Percentiles rank a stretch among this genome's conserved stretches.
Conservation (phyloP, 2,888 invertebrate species). For the Alentia gelatinosa region DNA sequence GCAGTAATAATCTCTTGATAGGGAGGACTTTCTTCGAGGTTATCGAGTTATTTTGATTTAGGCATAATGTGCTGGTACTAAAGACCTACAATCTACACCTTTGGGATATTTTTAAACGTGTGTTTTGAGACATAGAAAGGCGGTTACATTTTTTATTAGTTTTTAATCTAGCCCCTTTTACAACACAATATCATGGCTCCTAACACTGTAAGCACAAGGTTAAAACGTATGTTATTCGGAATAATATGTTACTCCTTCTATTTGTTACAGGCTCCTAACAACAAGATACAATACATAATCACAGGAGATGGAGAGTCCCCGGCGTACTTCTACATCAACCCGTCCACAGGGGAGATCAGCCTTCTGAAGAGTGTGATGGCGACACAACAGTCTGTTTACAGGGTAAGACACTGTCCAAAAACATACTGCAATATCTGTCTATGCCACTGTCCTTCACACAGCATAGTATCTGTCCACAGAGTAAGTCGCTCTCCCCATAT, state of each 20-base stretch:
- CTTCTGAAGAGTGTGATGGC: conserved; percentile 68
- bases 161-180: too few species aligned
- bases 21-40: too few species aligned
- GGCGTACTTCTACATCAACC: conserved; percentile 73
- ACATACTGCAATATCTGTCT: too few species aligned
- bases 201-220: background rate
- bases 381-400: conserved; percentile 68
- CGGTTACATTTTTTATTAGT: background rate
- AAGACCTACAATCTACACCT: too few species aligned
- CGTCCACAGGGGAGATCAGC: conserved; percentile 68
- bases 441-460: background rate
- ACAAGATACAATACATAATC: conserved; percentile 61
- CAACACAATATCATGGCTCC: background rate
- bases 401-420: conserved; percentile 65
- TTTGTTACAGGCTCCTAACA: conserved; percentile 68
- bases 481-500: background rate
- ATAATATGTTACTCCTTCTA: too few species aligned
- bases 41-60: too few species aligned
- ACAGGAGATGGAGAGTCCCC: conserved; percentile 65
- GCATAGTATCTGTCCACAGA: background rate
- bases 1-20: too few species aligned
- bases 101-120: background rate
- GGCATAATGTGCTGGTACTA: too few species aligned
- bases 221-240: background rate
- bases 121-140: background rate